phyloP scores from a whole-genome alignment of 2,888 invertebrate genomes.

The Odontothrips loti region DNA sequence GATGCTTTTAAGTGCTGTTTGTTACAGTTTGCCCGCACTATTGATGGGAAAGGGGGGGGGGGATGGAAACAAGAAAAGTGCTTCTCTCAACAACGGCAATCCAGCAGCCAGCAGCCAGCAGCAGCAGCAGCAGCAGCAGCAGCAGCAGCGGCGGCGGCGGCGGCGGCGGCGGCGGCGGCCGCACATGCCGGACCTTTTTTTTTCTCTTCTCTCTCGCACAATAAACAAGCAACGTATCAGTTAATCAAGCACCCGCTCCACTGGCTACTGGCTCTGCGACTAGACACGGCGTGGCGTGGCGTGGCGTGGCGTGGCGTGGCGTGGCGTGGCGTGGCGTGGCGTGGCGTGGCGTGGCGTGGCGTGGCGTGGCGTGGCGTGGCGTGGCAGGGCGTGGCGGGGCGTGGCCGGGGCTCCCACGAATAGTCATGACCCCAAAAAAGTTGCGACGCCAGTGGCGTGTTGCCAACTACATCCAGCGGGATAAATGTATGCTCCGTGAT shows the following conservation, averaged over 20 bases:
- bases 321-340: not conserved
- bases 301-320: not conserved
- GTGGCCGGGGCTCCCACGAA: not conserved
- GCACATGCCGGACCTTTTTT: too few relatives aligned
- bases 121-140: too few relatives aligned
- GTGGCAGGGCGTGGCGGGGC: not conserved
- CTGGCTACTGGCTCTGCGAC: not conserved
- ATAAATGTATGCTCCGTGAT: conserved; percentile 25
- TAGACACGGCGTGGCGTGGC: not conserved
- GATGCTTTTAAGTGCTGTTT: too few relatives aligned
- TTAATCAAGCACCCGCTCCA: not conserved
- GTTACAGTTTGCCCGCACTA: too few relatives aligned
- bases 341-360: not conserved
- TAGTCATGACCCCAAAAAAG: conserved; percentile 25
- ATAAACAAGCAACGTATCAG: conserved; percentile 2
- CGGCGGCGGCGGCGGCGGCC: too few relatives aligned
- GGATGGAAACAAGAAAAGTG: too few relatives aligned
- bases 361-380: too few relatives aligned
- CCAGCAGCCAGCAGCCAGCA: too few relatives aligned
- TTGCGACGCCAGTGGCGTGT: conserved; percentile 14
- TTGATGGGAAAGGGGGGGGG: not conserved
- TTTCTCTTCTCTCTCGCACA: not conserved
- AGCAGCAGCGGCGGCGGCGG: not conserved
- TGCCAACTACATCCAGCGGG: conserved; percentile 22
- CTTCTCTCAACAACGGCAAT: too few relatives aligned